A percentile compares a stretch with the other conserved stretches of the same genome.
phyloP scores from a whole-genome alignment of 2,797 vertebrate genomes.

The Allobates femoralis region DNA sequence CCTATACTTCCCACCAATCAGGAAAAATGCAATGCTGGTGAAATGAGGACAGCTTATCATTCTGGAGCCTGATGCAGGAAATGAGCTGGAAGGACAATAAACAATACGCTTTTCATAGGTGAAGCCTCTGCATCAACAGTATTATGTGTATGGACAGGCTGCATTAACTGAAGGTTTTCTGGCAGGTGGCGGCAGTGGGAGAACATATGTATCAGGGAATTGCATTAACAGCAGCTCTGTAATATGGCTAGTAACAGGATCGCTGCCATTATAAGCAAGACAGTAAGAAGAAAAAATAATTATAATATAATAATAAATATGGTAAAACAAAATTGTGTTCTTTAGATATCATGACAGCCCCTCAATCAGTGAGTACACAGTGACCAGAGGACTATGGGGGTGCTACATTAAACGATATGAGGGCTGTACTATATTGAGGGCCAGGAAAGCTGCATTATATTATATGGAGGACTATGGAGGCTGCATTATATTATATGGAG shows the following conservation, averaged over 20 bases:
- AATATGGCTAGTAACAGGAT: background rate
- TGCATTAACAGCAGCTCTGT: background rate
- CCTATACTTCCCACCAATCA: conserved; percentile 28
- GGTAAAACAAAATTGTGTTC: too few relatives aligned
- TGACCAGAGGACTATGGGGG: too few relatives aligned
- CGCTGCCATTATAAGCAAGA: background rate
- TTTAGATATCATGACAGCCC: too few relatives aligned
- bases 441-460: too few relatives aligned
- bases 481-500: too few relatives aligned
- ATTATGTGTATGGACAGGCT: conserved; percentile 13
- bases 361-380: too few relatives aligned
- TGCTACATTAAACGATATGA: too few relatives aligned
- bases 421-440: too few relatives aligned
- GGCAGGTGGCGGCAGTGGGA: conserved; percentile 24
- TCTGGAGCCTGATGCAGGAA: conserved; percentile 19
- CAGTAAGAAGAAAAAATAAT: too few relatives aligned
- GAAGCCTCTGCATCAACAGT: background rate
- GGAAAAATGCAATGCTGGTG: conserved; percentile 16
- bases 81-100: conserved; percentile 32
- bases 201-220: background rate
- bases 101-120: conserved; percentile 31
- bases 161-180: background rate
- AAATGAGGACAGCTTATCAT: conserved; percentile 30
- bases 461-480: too few relatives aligned
- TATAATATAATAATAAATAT: too few relatives aligned